Conservation (phyloP, 2,797 vertebrate genomes). For the Carcharodon carcharias region DNA sequence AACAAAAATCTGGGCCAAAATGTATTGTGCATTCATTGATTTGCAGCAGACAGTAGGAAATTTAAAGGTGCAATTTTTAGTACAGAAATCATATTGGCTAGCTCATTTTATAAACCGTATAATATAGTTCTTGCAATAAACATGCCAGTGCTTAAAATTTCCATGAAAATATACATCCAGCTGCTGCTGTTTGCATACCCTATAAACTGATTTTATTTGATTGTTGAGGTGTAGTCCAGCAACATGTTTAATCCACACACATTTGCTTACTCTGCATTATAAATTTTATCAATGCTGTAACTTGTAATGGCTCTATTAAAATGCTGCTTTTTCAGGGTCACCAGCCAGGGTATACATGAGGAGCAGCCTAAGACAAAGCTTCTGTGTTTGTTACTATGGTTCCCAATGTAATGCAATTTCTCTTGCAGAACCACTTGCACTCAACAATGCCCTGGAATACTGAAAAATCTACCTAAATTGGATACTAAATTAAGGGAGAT, state of each 20-base stretch:
- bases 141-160: neutral
- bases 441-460: neutral
- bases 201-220: neutral
- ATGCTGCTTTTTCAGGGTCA: neutral
- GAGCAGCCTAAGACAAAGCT: neutral
- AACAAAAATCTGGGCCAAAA: neutral
- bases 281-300: neutral
- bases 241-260: neutral
- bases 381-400: neutral
- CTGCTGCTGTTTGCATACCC: neutral
- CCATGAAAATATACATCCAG: neutral
- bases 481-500: neutral
- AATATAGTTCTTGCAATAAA: neutral
- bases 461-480: neutral
- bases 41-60: constrained; percentile 13
- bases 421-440: neutral
- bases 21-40: neutral
- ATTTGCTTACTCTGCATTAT: neutral
- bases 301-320: neutral
- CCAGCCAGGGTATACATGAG: neutral
- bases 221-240: neutral
- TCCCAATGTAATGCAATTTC: neutral
- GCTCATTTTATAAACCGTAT: neutral
- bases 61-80: neutral
- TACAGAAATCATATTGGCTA: neutral